Evolutionary conservation across 2,888 invertebrate genomes (phyloP).

Genomic region (Pammene aurita): DNA sequence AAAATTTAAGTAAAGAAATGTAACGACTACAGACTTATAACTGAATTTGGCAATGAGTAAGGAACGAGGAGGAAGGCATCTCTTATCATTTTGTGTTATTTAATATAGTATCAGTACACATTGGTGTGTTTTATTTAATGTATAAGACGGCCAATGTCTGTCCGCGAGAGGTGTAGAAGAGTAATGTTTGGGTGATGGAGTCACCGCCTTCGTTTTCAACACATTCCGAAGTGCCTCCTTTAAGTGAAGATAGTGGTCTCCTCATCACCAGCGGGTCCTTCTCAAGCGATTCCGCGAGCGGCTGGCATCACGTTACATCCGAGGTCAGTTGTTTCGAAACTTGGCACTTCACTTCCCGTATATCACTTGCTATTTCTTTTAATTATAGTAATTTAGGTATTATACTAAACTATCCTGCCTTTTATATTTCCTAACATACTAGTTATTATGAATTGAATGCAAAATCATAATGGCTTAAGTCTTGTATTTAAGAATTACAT

Average conservation of each 20-base stretch:
- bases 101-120: slow-evolving; percentile 18
- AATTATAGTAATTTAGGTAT: slow-evolving; percentile 1
- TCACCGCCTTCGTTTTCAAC: slow-evolving; percentile 90
- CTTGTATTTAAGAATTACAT: not conserved
- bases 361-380: slow-evolving; percentile 5
- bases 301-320: slow-evolving; percentile 86
- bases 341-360: slow-evolving; percentile 16
- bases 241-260: slow-evolving; percentile 90
- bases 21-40: slow-evolving; percentile 7
- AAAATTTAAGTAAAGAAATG: slow-evolving; percentile 23
- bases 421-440: not conserved
- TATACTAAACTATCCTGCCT: not conserved
- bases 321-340: slow-evolving; percentile 78
- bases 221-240: slow-evolving; percentile 88
- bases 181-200: slow-evolving; percentile 84
- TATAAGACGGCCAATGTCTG: slow-evolving; percentile 56
- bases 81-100: slow-evolving; percentile 30
- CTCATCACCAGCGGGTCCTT: slow-evolving; percentile 88
- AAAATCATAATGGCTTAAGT: not conserved
- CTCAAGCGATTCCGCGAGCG: slow-evolving; percentile 88
- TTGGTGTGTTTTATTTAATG: slow-evolving; percentile 50
- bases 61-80: slow-evolving; percentile 21
- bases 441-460: not conserved
- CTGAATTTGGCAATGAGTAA: slow-evolving; percentile 28
- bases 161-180: slow-evolving; percentile 52